These are phyloP conservation scores for Heliconius sara DNA, from an alignment of 2,888 invertebrate genomes.

Conservation along the genomic window DNA sequence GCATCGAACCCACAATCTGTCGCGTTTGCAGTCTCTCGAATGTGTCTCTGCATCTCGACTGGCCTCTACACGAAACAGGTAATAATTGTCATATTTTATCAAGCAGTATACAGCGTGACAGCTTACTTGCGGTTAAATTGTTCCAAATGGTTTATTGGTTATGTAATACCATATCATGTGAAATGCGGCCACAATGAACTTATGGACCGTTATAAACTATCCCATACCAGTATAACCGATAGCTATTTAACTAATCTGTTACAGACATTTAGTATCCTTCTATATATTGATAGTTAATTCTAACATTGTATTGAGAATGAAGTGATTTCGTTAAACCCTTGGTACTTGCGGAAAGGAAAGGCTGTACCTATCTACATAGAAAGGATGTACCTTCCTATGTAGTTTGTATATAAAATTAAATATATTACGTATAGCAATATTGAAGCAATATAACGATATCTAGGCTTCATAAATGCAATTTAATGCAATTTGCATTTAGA, in stretches of 20 bases:
- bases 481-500: no score
- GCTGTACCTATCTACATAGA: no score
- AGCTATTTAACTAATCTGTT: constrained; percentile 10
- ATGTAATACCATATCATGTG: not conserved
- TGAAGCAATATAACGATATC: not conserved
- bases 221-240: not conserved
- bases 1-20: no score
- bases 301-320: not conserved
- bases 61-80: not conserved
- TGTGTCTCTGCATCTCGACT: no score
- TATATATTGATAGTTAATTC: not conserved
- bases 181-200: not conserved
- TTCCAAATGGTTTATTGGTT: not conserved
- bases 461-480: no score
- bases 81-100: not conserved
- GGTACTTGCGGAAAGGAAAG: not conserved
- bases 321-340: not conserved
- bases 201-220: not conserved
- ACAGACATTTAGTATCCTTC: not conserved
- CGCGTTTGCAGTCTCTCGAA: no score
- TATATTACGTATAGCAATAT: not conserved
- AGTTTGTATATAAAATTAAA: not conserved
- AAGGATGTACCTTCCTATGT: not conserved
- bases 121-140: not conserved
- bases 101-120: not conserved